phyloP scores from a whole-genome alignment of 92 coral and sea anemone genomes.

The Micromussa lordhowensis region DNA sequence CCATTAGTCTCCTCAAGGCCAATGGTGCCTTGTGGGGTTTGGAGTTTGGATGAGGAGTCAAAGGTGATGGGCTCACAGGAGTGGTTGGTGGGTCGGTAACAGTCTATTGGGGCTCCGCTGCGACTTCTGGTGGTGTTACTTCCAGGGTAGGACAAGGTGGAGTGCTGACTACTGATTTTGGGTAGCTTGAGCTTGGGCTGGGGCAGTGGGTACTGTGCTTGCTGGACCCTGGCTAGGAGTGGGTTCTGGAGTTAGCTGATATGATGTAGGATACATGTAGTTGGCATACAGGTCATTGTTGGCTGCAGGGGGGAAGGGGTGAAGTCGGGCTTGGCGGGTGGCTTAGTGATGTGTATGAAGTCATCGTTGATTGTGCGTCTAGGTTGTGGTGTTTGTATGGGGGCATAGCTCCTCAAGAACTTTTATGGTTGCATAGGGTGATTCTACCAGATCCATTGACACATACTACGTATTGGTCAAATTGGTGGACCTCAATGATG shows the following conservation, averaged over 20 bases:
- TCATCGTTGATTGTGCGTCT: slow-evolving; percentile 47
- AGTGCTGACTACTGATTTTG: background rate
- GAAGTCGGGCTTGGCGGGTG: background rate
- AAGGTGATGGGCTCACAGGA: background rate
- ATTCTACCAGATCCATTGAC: slow-evolving; percentile 61
- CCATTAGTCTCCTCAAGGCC: slow-evolving; percentile 30
- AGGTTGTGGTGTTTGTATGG: slow-evolving; percentile 34
- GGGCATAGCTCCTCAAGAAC: slow-evolving; percentile 32
- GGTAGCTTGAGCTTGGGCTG: too few relatives aligned
- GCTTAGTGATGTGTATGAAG: slow-evolving; percentile 14
- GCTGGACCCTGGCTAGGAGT: background rate
- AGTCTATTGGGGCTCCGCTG: background rate
- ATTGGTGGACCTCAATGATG: slow-evolving; percentile 42
- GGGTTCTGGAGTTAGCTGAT: background rate
- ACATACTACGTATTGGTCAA: slow-evolving; percentile 46
- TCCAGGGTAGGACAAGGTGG: background rate
- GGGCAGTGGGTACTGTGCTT: too few relatives aligned
- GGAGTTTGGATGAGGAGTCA: too few relatives aligned
- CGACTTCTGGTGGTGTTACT: background rate
- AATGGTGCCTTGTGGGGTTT: slow-evolving; percentile 17
- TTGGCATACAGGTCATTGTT: background rate
- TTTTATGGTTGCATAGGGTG: slow-evolving; percentile 37
- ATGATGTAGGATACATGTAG: background rate
- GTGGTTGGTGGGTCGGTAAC: background rate
- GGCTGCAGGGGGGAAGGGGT: background rate